Evolutionary conservation across 2,797 vertebrate genomes (phyloP), one percentile per base, ranked within the genome.

Genomic region (Nyctalus aviator): DNA sequence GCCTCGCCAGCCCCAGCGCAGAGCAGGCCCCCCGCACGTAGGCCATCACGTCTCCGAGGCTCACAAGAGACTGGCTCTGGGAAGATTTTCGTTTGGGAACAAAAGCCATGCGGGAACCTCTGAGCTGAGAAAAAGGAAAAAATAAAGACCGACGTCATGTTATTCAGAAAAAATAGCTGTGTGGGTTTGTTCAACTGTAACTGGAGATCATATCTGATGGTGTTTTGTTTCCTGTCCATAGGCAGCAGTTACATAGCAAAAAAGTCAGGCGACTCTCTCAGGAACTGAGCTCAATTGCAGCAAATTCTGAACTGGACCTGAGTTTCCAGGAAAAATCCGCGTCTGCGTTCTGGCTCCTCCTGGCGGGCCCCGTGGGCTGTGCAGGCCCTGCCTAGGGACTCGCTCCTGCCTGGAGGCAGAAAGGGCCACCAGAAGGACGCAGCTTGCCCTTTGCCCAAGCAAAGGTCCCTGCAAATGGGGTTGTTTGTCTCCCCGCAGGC

Each of bases 71-170:
- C 11, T 96, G 97, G 44, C 94, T 98, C 89, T 55, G 97, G 68
- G 73, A 97, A 92, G 94, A 71, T 95, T 97, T 98, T 96, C 96
- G 98, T 79, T 85, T 91, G 97, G 93, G 98, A 48, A 97, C 94
- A 69, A 97, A 77, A 41, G 97, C 97, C 20, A 87, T 93, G 14
- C 98, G 27, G 27, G 96, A 94, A 85, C 82, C 91, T 66, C 92
- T 97, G 79, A 98, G 68, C 99, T 99, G 55, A 79, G 91, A 87
- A 76, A 84, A 96, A 25, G 90, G 59, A 85, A 30, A 11, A 53
- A 14, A 57, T 25, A 18, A n/a, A 57, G 25, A 75, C 2, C 37
- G 27, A 72, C 27, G 57, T 53, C 27, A 37, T 14, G 35, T 69
- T 20, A 77, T 17, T 10, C 72, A 50, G 21, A 20, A 46, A 46